Conservation (phyloP, 2,113 vertebrate genomes). For the Indicator maculatus region DNA sequence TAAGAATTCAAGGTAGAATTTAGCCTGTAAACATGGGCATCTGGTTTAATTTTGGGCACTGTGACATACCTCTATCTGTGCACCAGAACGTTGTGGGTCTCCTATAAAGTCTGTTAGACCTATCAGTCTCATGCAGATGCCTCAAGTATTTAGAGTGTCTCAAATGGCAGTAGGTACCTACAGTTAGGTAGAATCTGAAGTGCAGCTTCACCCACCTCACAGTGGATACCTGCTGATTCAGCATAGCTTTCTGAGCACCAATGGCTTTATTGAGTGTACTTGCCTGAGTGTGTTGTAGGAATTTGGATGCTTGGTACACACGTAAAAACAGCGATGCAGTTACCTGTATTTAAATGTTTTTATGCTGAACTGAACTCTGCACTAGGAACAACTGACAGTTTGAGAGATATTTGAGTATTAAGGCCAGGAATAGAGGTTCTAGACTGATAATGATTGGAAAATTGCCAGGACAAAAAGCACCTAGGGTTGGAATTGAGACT, state of each 20-base stretch:
- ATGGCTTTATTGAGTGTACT: not conserved
- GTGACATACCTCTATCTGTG: not conserved
- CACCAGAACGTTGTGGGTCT: not conserved
- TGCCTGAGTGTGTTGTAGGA: not conserved
- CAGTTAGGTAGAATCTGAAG: not conserved
- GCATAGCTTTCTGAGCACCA: not conserved
- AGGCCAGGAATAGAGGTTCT: not conserved
- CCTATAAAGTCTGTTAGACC: not conserved
- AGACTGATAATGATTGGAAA: not conserved
- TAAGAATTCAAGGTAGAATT: not conserved
- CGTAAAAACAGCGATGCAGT: not conserved
- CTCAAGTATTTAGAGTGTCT: not conserved
- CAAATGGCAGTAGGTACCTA: not conserved
- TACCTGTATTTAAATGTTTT: not conserved
- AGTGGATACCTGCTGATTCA: not conserved
- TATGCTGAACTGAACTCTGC: not conserved
- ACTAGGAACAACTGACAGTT: not conserved
- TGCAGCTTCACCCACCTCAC: not conserved
- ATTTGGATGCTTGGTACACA: not conserved
- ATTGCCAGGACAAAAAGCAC: not conserved
- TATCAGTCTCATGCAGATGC: not conserved
- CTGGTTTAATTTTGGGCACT: not conserved
- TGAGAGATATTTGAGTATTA: not conserved
- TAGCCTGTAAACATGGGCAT: not conserved
- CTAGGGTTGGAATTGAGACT: not conserved